Percentiles rank a stretch among this genome's conserved stretches.
Evolutionary conservation across 1,140 invertebrate species (phyloP).

Genomic region (Temnothorax nylanderi): DNA sequence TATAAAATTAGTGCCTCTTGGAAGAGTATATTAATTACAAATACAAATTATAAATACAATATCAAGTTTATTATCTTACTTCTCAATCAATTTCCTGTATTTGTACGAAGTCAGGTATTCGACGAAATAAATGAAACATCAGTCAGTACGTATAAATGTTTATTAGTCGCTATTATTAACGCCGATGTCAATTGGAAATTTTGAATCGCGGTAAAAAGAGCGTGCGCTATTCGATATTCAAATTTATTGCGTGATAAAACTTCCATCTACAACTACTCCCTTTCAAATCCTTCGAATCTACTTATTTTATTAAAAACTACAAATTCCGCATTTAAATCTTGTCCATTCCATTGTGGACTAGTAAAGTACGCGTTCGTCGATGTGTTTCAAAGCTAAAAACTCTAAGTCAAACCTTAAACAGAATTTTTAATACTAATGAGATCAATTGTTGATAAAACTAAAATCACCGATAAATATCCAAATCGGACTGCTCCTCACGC

Average conservation of each 20-base stretch:
- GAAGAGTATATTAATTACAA: neutral
- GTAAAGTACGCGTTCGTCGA: conserved; percentile 44
- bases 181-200: conserved; percentile 3
- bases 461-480: conserved; percentile 61
- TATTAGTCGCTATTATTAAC: conserved; percentile 37
- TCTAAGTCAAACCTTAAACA: conserved; percentile 39
- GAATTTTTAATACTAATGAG: conserved; percentile 79
- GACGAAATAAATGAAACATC: neutral
- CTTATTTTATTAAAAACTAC: conserved; percentile 11
- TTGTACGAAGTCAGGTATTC: neutral
- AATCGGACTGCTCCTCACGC: neutral
- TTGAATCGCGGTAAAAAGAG: neutral
- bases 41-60: neutral
- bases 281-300: neutral
- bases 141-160: conserved; percentile 43
- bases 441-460: conserved; percentile 73
- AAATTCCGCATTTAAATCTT: conserved; percentile 22
- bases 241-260: neutral
- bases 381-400: conserved; percentile 10
- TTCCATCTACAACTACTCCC: neutral
- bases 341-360: neutral
- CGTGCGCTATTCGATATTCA: neutral
- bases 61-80: conserved; percentile 9
- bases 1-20: no score
- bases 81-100: neutral